Conservation (phyloP, 2,113 vertebrate genomes). For the Nibea albiflora region DNA sequence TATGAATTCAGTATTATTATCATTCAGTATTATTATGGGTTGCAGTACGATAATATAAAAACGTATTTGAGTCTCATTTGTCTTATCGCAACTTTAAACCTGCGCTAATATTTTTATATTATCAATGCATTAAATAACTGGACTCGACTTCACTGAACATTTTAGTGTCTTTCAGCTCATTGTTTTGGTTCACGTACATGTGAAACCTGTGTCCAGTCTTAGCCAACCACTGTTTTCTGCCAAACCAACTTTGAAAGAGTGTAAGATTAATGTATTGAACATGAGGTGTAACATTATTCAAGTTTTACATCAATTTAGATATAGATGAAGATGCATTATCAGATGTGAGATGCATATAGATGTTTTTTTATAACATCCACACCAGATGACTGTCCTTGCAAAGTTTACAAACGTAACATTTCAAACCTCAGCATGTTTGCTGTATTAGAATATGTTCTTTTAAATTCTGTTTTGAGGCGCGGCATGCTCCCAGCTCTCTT, state of each 20-base stretch:
- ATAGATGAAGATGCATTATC: background rate
- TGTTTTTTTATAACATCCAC: background rate
- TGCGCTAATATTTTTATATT: background rate
- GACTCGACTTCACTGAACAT: background rate
- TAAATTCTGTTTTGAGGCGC: background rate
- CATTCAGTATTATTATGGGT: background rate
- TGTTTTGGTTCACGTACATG: background rate
- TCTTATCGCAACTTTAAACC: background rate
- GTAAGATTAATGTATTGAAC: background rate
- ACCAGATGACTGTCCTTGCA: background rate
- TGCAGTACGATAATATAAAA: background rate
- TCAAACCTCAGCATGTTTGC: background rate
- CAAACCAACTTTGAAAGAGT: background rate
- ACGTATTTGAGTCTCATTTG: background rate
- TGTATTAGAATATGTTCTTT: background rate
- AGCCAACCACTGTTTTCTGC: background rate
- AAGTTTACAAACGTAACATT: background rate
- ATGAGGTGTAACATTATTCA: background rate
- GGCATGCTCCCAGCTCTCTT: background rate
- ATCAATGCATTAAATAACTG: background rate
- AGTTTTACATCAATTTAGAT: background rate
- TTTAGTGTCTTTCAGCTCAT: background rate
- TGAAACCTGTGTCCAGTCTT: background rate
- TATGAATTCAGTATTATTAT: too few species aligned
- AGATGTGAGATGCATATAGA: too few species aligned